Percentiles rank a stretch among this genome's conserved stretches.
These are phyloP conservation scores for Coptodon bakossiorum DNA, from an alignment of 2,113 vertebrate species.

Conservation along the genomic window DNA sequence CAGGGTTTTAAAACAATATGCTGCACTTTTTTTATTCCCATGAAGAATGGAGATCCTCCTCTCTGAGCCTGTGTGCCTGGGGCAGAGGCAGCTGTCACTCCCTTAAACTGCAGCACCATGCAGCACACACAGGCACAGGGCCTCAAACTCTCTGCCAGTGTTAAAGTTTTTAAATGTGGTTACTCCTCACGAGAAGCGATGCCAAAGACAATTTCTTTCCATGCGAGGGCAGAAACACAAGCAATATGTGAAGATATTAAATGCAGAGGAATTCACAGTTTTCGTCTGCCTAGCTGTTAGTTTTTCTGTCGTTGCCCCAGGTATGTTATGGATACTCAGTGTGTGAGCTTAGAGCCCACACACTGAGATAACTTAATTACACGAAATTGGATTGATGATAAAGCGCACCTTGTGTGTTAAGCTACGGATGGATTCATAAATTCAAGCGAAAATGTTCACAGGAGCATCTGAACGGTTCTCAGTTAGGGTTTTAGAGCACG, in stretches of 20 bases:
- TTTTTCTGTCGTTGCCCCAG: not conserved
- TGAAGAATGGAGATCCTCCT: not conserved
- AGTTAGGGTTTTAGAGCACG: not conserved
- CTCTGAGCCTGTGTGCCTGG: not conserved
- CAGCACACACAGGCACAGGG: not conserved
- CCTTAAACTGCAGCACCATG: not conserved
- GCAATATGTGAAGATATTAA: not conserved
- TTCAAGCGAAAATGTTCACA: not conserved
- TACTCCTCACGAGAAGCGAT: not conserved
- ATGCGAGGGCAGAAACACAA: not conserved
- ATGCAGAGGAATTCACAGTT: not conserved
- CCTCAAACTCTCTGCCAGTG: not conserved
- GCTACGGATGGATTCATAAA: not conserved
- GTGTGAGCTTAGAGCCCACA: not conserved
- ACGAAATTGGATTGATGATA: not conserved
- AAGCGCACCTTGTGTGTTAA: not conserved
- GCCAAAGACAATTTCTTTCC: not conserved
- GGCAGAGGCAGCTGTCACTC: not conserved
- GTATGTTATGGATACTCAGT: not conserved
- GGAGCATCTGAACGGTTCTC: not conserved
- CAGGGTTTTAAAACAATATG: not conserved
- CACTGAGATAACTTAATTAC: not conserved
- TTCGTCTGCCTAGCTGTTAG: not conserved
- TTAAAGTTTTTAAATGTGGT: not conserved
- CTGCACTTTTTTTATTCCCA: not conserved